Conservation (phyloP, 2,888 invertebrate species). For the Limnephilus auricula region DNA sequence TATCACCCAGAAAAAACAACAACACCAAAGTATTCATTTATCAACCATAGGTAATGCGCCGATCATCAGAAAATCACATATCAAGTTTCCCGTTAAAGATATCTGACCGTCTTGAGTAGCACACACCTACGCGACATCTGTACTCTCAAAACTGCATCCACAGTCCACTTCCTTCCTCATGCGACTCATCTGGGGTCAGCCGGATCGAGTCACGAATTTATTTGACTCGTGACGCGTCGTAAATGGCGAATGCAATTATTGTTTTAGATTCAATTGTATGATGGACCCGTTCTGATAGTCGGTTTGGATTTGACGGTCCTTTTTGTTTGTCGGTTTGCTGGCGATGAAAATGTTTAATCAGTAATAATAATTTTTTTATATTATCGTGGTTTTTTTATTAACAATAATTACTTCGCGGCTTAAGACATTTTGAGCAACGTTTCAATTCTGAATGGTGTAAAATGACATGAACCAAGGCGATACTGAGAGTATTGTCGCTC, state of each 20-base stretch:
- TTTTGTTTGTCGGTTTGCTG: background rate
- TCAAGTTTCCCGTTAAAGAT: background rate
- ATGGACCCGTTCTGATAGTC: background rate
- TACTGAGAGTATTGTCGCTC: too few relatives aligned
- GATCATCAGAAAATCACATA: background rate
- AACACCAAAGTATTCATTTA: too few relatives aligned
- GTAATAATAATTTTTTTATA: background rate
- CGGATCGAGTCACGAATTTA: constrained; percentile 30
- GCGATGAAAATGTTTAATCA: background rate
- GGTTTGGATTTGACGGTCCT: background rate
- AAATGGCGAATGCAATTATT: constrained; percentile 33
- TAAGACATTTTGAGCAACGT: too few relatives aligned
- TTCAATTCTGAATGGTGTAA: too few relatives aligned
- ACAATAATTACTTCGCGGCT: too few relatives aligned
- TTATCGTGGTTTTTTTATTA: too few relatives aligned
- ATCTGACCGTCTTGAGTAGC: background rate
- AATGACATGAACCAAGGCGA: too few relatives aligned
- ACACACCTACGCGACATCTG: constrained; percentile 24
- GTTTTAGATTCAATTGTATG: background rate
- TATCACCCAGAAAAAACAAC: too few relatives aligned
- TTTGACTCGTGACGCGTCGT: constrained; percentile 40
- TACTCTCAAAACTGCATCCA: background rate
- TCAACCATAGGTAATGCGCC: too few relatives aligned
- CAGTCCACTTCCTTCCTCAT: constrained; percentile 18
- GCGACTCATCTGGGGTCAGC: constrained; percentile 40